Conservation (phyloP, 2,113 vertebrate genomes). For the Trinectes maculatus region DNA sequence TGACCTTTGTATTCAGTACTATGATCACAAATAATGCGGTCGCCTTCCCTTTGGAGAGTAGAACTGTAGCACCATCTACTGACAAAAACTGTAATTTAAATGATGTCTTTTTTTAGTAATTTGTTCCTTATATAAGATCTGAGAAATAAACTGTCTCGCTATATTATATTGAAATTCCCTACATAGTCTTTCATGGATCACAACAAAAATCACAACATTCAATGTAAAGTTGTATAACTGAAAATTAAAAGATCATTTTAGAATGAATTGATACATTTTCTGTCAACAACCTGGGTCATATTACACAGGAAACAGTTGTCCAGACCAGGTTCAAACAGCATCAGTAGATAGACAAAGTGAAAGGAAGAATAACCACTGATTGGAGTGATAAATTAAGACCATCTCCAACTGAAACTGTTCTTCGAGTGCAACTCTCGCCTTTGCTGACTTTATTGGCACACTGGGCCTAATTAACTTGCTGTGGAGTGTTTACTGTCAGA, state of each 20-base stretch:
- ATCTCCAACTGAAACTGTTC: slow-evolving; percentile 8
- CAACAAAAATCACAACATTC: too few species aligned
- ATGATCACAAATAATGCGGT: not conserved
- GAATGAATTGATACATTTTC: too few species aligned
- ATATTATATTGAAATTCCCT: too few species aligned
- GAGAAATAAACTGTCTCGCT: too few species aligned
- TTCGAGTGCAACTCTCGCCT: slow-evolving; percentile 11
- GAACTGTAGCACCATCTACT: slow-evolving; percentile 59
- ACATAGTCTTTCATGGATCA: too few species aligned
- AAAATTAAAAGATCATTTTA: too few species aligned
- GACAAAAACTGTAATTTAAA: slow-evolving; percentile 25
- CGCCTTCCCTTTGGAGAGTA: not conserved
- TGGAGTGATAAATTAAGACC: not conserved
- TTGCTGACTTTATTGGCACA: slow-evolving; percentile 41
- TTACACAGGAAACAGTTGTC: too few species aligned
- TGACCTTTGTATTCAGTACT: not conserved
- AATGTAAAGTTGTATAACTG: too few species aligned
- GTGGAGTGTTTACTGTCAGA: slow-evolving; percentile 54
- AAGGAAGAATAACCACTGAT: slow-evolving; percentile 10
- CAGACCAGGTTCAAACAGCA: slow-evolving; percentile 7
- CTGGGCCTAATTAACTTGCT: slow-evolving; percentile 64
- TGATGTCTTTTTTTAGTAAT: not conserved
- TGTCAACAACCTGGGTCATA: too few species aligned
- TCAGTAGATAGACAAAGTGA: slow-evolving; percentile 20
- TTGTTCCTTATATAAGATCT: too few species aligned